Evolutionary conservation across 2,113 vertebrate genomes (phyloP).

Genomic region (Craseonycteris thonglongyai): DNA sequence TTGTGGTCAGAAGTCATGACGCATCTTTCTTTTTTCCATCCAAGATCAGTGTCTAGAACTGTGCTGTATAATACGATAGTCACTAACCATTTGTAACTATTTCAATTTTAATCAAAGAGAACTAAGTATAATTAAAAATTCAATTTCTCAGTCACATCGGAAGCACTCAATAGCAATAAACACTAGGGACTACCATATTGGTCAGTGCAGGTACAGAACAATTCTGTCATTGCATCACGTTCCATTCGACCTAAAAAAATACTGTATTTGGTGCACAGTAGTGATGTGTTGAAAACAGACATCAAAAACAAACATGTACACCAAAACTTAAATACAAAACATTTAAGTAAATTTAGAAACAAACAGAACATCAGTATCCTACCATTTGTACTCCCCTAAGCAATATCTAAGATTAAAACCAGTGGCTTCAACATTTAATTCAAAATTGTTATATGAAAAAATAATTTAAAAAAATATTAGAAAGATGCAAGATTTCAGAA

Average conservation of each 20-base stretch:
- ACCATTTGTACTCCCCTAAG: not conserved
- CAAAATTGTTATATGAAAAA: not conserved
- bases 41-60: not conserved
- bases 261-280: accelerated
- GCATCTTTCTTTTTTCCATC: accelerated
- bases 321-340: not conserved
- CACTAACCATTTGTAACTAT: accelerated
- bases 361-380: not conserved
- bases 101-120: not conserved
- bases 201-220: accelerated
- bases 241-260: not conserved
- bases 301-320: not conserved
- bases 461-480: accelerated
- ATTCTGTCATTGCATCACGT: accelerated
- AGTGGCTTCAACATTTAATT: not conserved
- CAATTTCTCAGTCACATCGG: not conserved
- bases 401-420: not conserved
- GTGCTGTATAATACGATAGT: accelerated
- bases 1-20: accelerated
- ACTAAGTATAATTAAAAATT: not conserved
- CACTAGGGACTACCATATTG: accelerated
- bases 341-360: not conserved
- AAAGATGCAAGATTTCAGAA: not conserved
- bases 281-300: not conserved
- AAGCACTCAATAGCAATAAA: accelerated